Evolutionary conservation across 2,888 invertebrate species (phyloP), one percentile per base, ranked within the genome.

Genomic region (Mesopsocus fuscifrons): DNA sequence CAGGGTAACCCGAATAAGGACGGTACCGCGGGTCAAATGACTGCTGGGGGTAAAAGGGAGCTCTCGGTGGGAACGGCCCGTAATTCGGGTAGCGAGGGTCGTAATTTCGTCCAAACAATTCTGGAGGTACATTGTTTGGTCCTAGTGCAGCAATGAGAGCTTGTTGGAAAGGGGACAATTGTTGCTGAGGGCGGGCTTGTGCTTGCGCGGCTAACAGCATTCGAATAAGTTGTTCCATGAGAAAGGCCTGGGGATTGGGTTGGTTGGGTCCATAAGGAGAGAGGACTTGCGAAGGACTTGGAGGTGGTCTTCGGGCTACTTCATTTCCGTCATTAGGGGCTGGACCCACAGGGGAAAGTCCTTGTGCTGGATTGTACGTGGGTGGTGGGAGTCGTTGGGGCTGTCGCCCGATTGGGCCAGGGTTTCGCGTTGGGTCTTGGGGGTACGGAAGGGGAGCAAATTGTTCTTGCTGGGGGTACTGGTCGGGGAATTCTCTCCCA

Each of bases 121-220:
- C 38, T 38, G 16, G 38, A 5, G 38, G 38, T 6, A 38, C 21
- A 18, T 38, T 38, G 17, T 21, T 21, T n/a, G 38, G 38, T 38
- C 38, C 38, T 9, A 38, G 20, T 18, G 20, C 21, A 18, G 38
- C 15, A 5, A 38, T 4, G 15, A 38, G 21, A 5, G 38, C 38
- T 11, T 38, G 38, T 18, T 38, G 38, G 20, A 38, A 38, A 9
- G 38, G 38, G 5, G 20, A 20, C 5, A 38, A 13, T 38, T 6
- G 5, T 20, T 38, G 38, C 3, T 3, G 38, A 6, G 17, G 38
- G 5, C 17, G 38, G 5, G 20, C n/a, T 38, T 15, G 38, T 26
- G 26, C 20, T 38, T 38, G 38, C 13, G 38, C 38, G 5, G 21
- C 9, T 18, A 38, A 6, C 11, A 38, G 18, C 38, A 38, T 38